Base-by-base conservation (phyloP, 1,140 invertebrate genomes). In the Phortica variegata region DNA sequence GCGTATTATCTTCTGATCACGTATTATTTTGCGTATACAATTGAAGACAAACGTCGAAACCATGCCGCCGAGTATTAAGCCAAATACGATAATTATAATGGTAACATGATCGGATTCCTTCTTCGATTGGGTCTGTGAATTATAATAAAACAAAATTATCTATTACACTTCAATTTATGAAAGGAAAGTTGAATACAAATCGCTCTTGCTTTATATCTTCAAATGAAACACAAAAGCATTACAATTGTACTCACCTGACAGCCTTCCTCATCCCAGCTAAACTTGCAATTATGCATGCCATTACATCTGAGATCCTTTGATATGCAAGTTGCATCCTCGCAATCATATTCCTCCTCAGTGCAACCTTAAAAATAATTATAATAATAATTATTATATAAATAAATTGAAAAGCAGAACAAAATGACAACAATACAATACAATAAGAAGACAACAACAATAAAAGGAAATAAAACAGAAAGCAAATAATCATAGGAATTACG, bases 81-180 rank as follows among this genome's bases (percentile, higher is more conserved):
- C 88, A 69, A 94, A 94, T 23, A 95, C 86, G n/a, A 92, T 83
- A 51, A 95, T 82, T 41, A 95, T 94, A 53, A 93, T 90, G 55
- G 91, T 80, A 62, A 94, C 90, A 68, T 94, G 89, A 36, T 88
- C 84, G 37, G 71, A 71, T 43, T 65, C 56, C 0, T 45, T 56
- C 2, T 34, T 31, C 1, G 47, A 36, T 20, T 66, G 48, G 6
- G n/a, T 42, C 71, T 75, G 58, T 8, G 44, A 23, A n/a, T 12
- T 18, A 45, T n/a, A n/a, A n/a, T n/a, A n/a, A n/a, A n/a, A n/a
- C n/a, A n/a, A n/a, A n/a, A n/a, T n/a, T n/a, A n/a, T n/a, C n/a
- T n/a, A n/a, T n/a, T n/a, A n/a, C n/a, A n/a, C n/a, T n/a, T n/a
- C n/a, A n/a, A n/a, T n/a, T n/a, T n/a, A n/a, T n/a, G n/a, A n/a